Evolutionary conservation across 92 coral and sea anemone species (phyloP).

Genomic region (Actinernus sp.): DNA sequence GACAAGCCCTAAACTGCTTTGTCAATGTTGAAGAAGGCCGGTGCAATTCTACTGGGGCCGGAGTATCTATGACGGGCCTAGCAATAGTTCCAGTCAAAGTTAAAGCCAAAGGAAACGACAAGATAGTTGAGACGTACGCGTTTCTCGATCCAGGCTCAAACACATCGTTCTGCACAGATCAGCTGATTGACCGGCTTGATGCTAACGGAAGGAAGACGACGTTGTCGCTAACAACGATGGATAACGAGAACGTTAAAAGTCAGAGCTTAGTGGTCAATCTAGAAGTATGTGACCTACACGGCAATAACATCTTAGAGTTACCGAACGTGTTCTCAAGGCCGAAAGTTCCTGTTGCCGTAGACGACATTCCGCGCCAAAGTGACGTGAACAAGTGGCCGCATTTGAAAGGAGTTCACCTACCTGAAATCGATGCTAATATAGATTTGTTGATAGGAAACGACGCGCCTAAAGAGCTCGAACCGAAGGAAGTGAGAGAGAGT

Average conservation of each 20-base stretch:
- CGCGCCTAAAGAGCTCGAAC: slow-evolving; percentile 54
- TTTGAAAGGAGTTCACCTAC: slow-evolving; percentile 30
- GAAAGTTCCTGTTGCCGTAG: slow-evolving; percentile 15
- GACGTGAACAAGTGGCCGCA: slow-evolving; percentile 71
- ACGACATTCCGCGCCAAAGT: slow-evolving; percentile 40
- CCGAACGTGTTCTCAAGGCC: slow-evolving; percentile 40
- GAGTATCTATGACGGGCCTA: neutral
- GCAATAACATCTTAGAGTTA: slow-evolving; percentile 35
- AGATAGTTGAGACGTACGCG: slow-evolving; percentile 27
- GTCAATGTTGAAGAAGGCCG: neutral
- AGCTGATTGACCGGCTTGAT: slow-evolving; percentile 21
- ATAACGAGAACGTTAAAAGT: slow-evolving; percentile 29
- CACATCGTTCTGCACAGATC: slow-evolving; percentile 45
- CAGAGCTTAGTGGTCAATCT: slow-evolving; percentile 25
- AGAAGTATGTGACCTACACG: slow-evolving; percentile 51
- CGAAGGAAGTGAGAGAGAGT: slow-evolving; percentile 16
- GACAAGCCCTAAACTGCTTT: neutral
- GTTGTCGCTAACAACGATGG: slow-evolving; percentile 46
- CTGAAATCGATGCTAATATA: slow-evolving; percentile 21
- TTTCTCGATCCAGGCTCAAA: slow-evolving; percentile 48
- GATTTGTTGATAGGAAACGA: slow-evolving; percentile 56
- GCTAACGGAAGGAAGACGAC: slow-evolving; percentile 20
- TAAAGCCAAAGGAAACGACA: slow-evolving; percentile 1
- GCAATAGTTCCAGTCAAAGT: slow-evolving; percentile 14
- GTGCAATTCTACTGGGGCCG: neutral